Evolutionary conservation across 2,888 invertebrate species (phyloP).

Genomic region (Dasysyrphus tricinctus): DNA sequence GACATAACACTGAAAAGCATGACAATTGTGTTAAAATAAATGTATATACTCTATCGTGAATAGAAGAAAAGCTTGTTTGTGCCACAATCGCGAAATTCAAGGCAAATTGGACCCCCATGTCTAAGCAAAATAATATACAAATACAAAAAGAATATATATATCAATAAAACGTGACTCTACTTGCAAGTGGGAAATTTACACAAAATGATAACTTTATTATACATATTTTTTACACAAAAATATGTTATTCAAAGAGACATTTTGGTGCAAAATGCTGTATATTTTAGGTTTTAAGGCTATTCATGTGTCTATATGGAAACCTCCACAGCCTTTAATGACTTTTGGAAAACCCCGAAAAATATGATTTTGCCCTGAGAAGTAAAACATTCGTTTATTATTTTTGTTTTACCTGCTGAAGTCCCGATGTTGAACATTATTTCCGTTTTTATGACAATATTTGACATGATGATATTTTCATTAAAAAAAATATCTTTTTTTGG

Average conservation of each 20-base stretch:
- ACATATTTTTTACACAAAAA: not conserved
- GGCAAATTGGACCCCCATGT: slow-evolving; percentile 23
- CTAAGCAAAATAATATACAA: not conserved
- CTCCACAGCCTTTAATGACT: slow-evolving; percentile 1
- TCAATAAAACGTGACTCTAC: slow-evolving; percentile 29
- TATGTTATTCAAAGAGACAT: not conserved
- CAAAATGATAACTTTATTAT: slow-evolving; percentile 28
- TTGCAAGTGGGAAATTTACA: slow-evolving; percentile 12
- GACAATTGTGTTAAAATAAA: slow-evolving; percentile 10
- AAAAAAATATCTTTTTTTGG: slow-evolving; percentile 1
- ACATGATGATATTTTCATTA: slow-evolving; percentile 14
- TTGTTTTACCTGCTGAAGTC: not conserved
- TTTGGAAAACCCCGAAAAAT: not conserved
- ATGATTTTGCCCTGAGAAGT: not conserved
- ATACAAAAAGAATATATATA: slow-evolving; percentile 3
- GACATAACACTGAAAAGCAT: slow-evolving; percentile 13
- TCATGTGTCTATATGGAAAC: too few relatives aligned
- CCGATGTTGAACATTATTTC: not conserved
- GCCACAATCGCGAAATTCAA: slow-evolving; percentile 9
- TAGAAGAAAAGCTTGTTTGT: not conserved
- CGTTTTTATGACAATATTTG: slow-evolving; percentile 5
- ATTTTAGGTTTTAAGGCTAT: not conserved
- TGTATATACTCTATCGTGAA: not conserved
- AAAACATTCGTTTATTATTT: slow-evolving; percentile 9
- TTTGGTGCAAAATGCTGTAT: not conserved